Percentiles rank a stretch among this genome's conserved stretches.
These are phyloP conservation scores for Radopholus similis DNA, from an alignment of 1,140 invertebrate species.

Conservation along the genomic window DNA sequence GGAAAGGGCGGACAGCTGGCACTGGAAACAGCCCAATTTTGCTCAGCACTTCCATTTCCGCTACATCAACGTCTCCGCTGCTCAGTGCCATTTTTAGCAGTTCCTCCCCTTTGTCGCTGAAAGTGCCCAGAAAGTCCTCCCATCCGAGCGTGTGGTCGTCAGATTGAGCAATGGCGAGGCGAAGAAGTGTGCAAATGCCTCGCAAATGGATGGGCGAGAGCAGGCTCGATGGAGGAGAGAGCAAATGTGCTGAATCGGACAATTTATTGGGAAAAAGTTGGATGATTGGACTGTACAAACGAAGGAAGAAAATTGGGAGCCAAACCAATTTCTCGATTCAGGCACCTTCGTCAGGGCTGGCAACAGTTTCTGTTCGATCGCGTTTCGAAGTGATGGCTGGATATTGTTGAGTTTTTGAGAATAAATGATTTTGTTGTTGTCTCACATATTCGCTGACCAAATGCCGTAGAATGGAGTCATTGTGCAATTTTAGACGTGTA, in stretches of 20 bases:
- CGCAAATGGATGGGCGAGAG: background rate
- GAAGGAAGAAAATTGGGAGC: background rate
- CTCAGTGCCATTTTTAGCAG: background rate
- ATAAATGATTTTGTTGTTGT: too few relatives aligned
- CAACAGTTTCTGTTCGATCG: conserved; percentile 11
- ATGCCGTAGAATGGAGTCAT: background rate
- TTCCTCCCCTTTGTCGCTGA: background rate
- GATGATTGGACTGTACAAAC: background rate
- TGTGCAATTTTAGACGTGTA: background rate
- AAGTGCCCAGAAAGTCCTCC: background rate
- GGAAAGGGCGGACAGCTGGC: conserved; percentile 3
- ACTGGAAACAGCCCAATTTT: background rate
- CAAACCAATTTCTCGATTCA: conserved; percentile 6
- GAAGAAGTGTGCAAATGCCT: background rate
- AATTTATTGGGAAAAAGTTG: too few relatives aligned
- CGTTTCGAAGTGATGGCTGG: background rate
- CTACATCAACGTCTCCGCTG: background rate
- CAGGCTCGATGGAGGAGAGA: background rate
- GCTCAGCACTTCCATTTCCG: background rate
- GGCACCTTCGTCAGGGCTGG: background rate
- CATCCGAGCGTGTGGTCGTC: background rate
- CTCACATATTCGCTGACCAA: background rate
- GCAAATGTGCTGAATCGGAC: too few relatives aligned
- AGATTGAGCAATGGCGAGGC: conserved; percentile 2
- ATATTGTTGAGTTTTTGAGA: background rate